Conservation (phyloP, 2,113 vertebrate genomes). For the Aphelocoma coerulescens region DNA sequence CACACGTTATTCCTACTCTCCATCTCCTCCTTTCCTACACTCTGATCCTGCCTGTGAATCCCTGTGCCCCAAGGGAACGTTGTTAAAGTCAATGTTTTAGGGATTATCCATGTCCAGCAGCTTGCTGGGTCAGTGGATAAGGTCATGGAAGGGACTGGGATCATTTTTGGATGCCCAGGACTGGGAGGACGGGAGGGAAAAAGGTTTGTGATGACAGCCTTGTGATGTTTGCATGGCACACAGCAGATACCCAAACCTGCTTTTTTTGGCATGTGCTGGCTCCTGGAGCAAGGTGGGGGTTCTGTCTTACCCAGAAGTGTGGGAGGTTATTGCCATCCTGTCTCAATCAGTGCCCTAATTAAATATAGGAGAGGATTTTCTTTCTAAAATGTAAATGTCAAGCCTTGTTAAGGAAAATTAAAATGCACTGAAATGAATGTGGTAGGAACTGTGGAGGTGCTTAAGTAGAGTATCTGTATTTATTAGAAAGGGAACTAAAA, state of each 20-base stretch:
- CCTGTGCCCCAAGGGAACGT: not conserved
- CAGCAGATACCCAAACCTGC: not conserved
- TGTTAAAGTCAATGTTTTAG: not conserved
- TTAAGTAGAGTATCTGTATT: not conserved
- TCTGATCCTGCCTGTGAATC: not conserved
- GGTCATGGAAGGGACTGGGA: not conserved
- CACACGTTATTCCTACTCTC: not conserved
- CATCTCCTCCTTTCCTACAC: not conserved
- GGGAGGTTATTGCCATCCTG: not conserved
- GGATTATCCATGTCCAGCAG: not conserved
- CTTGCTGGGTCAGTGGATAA: not conserved
- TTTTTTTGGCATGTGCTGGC: not conserved
- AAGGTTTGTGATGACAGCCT: not conserved
- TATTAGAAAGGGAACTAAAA: not conserved
- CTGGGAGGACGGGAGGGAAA: not conserved
- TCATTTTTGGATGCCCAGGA: not conserved
- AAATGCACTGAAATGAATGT: slow-evolving; percentile 8
- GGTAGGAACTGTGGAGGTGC: not conserved
- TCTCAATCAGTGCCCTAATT: slow-evolving; percentile 3
- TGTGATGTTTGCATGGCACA: not conserved
- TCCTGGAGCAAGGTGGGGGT: not conserved
- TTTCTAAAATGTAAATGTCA: slow-evolving; percentile 16
- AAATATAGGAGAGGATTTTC: slow-evolving; percentile 20
- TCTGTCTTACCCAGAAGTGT: not conserved
- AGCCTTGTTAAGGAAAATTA: slow-evolving; percentile 24